Evolutionary conservation across 2,888 invertebrate genomes (phyloP), one percentile per base, ranked within the genome.

Genomic region (Volucella inflata): DNA sequence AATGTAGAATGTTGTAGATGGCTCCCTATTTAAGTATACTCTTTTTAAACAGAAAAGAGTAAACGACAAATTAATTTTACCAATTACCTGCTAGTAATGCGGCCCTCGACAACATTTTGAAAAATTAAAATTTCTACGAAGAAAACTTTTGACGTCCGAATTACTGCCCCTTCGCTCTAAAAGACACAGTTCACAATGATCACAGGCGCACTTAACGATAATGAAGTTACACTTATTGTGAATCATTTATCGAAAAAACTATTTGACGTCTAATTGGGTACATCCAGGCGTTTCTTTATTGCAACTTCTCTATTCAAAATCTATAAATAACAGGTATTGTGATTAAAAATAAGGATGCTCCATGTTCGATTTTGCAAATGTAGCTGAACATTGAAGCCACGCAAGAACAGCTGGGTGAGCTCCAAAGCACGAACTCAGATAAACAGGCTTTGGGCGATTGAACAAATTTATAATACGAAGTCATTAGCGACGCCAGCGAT

Each of bases 71-170:
- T n/a, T 9, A 50, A 62, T 81, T 62, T 53, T 48, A 14, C 50
- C 6, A 91, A 93, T 92, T 94, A 95, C 95, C 94, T 93, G 95
- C 93, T 91, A 95, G 94, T 92, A 95, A 93, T 92, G 94, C 94
- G 91, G 94, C 93, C 90, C 95, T 94, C 89, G 95, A 95, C 91
- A 95, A 92, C 95, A 95, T 95, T 93, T 94, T 94, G 89, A 87
- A 88, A 87, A 88, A 88, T 88, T 90, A 88, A 81, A 72, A 51
- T 72, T 72, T 72, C 21, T 38, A 38, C 44, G 59, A 76, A 77
- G 68, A 80, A 85, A 85, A 81, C 36, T 71, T 70, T 76, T 80
- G 85, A 85, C 85, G 81, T 81, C 81, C 84, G 59, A 48, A 65
- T 17, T 17, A 79, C 50, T 65, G 68, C 75, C 59, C 80, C 65